Evolutionary conservation across 2,113 vertebrate species (phyloP).

Genomic region (Nettapus auritus): DNA sequence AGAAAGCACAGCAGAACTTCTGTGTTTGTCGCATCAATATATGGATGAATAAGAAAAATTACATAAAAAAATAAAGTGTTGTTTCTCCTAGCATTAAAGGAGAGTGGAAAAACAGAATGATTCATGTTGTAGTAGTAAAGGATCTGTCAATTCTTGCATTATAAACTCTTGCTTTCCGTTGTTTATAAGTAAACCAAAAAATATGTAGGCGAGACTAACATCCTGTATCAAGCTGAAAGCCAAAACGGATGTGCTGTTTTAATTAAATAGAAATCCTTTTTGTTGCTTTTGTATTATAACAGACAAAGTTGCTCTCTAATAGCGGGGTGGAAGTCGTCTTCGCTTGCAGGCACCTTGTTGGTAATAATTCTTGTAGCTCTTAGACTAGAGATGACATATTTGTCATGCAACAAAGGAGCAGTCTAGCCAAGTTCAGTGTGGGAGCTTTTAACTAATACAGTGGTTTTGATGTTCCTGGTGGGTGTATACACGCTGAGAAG

Average conservation of each 20-base stretch:
- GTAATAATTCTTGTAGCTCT: not conserved
- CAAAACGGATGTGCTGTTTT: not conserved
- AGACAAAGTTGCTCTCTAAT: not conserved
- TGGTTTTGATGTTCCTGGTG: not conserved
- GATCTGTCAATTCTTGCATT: not conserved
- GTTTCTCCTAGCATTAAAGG: not conserved
- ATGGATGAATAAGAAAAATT: not conserved
- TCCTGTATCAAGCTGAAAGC: not conserved
- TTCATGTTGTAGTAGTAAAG: not conserved
- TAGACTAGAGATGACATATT: not conserved
- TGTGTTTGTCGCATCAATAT: not conserved
- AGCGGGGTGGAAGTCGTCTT: not conserved
- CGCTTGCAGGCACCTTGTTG: not conserved
- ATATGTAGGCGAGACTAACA: not conserved
- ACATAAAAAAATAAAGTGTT: not conserved
- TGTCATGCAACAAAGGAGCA: not conserved
- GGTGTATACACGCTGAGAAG: not conserved
- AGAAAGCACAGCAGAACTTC: not conserved
- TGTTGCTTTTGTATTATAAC: not conserved
- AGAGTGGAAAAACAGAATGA: not conserved
- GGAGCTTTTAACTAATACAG: not conserved
- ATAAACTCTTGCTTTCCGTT: not conserved
- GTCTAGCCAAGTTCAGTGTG: not conserved
- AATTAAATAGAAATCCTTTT: not conserved
- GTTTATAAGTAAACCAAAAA: conserved; percentile 11